Evolutionary conservation across 2,113 vertebrate species (phyloP), one percentile per base, ranked within the genome.

Genomic region (Lepidiolamprologus cunningtoni): DNA sequence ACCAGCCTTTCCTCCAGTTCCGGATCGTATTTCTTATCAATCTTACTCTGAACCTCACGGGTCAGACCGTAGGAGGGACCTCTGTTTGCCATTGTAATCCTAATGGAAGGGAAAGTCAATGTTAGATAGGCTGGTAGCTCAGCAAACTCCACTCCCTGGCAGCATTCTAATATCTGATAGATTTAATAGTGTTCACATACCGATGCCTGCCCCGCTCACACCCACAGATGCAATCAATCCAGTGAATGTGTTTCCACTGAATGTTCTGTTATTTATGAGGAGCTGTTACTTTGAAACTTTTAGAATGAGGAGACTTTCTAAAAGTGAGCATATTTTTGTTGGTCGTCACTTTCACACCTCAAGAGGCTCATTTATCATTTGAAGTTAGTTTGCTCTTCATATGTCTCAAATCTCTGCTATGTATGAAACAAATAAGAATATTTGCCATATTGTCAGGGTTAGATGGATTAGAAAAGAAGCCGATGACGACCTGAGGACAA

Each of bases 21-120:
- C 0, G 97, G 96, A 0, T 99, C 98, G 1, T 99, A 99, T 92
- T 99, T 99, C 96, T 98, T 99, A 94, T 99, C 98, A 0, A 99
- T 99, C 92, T 98, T 99, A 84, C 94, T 97, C 76, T 98, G 98
- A 23, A 99, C 97, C 1, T 98, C 98, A 0, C 95, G 96, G 94
- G 81, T 95, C 89, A 96, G 78, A 87, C 96, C 96, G 2, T 94
- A 97, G 4, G 86, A 4, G 11, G 94, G 96, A 89, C 95, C 96
- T 86, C 83, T 92, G 94, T 96, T 96, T 84, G 96, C 88, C 96
- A 97, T 97, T 47, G 23, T 90, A 58, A 78, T 91, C 80, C 93
- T 95, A 89, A 85, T 57, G 66, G 71, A 57, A 91, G 81, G 57
- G 37, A 86, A 68, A 71, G 31, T 40, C 40, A 4, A 9, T 5